These are phyloP conservation scores for Buathra laborator DNA, from an alignment of 2,888 invertebrate species.

Conservation along the genomic window DNA sequence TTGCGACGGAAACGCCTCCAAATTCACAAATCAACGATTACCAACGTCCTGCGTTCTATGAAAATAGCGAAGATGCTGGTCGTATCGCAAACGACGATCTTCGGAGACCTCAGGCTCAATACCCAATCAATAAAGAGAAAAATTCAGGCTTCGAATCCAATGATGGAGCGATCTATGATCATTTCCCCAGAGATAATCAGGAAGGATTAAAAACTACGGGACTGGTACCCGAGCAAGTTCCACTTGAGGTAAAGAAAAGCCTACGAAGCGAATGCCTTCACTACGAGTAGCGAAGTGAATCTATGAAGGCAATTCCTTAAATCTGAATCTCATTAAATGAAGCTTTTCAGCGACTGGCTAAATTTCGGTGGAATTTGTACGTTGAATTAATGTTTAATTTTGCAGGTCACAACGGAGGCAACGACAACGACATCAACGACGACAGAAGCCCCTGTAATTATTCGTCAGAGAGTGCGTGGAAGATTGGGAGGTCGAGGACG, in stretches of 20 bases:
- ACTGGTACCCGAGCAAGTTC: slow-evolving; percentile 44
- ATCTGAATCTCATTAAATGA: too few species aligned
- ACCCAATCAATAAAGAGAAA: slow-evolving; percentile 33
- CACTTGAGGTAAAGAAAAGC: slow-evolving; percentile 54
- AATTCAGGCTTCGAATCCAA: slow-evolving; percentile 26
- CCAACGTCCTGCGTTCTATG: slow-evolving; percentile 50
- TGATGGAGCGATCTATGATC: slow-evolving; percentile 48
- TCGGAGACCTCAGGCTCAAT: slow-evolving; percentile 20
- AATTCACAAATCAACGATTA: slow-evolving; percentile 63
- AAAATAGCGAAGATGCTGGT: slow-evolving; percentile 36
- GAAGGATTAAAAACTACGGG: slow-evolving; percentile 22
- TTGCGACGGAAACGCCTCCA: slow-evolving; percentile 55
- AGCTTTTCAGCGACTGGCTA: too few species aligned
- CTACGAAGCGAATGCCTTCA: not conserved
- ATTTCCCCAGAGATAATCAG: slow-evolving; percentile 41
- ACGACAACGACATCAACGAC: slow-evolving; percentile 76
- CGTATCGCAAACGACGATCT: not conserved
- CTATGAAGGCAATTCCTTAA: too few species aligned
- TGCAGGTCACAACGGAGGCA: slow-evolving; percentile 58
- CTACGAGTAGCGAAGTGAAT: not conserved
- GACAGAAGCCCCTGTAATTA: slow-evolving; percentile 75
- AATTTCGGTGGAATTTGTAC: not conserved
- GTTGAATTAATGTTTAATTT: not conserved
- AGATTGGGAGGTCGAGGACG: slow-evolving; percentile 77
- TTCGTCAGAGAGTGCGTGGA: slow-evolving; percentile 79